Evolutionary conservation across 1,140 invertebrate genomes (phyloP), one percentile per base, ranked within the genome.

Genomic region (Mylabris phalerata): DNA sequence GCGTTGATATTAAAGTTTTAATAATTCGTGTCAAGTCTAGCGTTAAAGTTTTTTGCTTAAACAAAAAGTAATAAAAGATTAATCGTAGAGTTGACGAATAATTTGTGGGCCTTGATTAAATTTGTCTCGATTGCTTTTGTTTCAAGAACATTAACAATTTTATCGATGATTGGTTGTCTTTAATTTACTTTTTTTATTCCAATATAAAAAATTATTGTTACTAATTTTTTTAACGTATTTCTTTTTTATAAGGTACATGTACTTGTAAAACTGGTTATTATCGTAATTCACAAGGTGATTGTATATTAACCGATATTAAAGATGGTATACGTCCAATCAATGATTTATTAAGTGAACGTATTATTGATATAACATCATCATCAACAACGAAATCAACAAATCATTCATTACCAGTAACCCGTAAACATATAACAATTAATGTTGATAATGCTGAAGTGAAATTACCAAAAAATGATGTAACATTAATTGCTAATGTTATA

Each of bases 401-500:
- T 49, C 71, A 75, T 73, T 27, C 64, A 25, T 44, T 58, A 9
- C 63, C 73, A 7, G 74, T 77, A 41, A 69, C 75, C 26, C 73
- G 75, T 43, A 84, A 85, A 67, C 82, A 84, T 57, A 76, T 95
- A 56, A 82, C 84, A 25, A 89, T 95, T 1, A 88, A 88, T 4
- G 90, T 87, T 6, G 80, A 85, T 63, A 85, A 88, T 40, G 85
- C 91, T 77, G 80, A 82, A 71, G 86, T 87, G 65, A 78, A 65
- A 52, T 68, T 92, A 46, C 90, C 90, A 3, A 82, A 86, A 55
- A 87, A 89, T 73, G 83, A 87, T 74, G 86, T 86, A 2, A 86
- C 83, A 3, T 74, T 95, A 39, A 86, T 86, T 11, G 91, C 89
- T 1, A 90, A 85, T 68, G 90, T 87, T 4, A 80, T 90, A 13